Conservation (phyloP, 2,797 vertebrate species). For the Loriculus beryllinus region DNA sequence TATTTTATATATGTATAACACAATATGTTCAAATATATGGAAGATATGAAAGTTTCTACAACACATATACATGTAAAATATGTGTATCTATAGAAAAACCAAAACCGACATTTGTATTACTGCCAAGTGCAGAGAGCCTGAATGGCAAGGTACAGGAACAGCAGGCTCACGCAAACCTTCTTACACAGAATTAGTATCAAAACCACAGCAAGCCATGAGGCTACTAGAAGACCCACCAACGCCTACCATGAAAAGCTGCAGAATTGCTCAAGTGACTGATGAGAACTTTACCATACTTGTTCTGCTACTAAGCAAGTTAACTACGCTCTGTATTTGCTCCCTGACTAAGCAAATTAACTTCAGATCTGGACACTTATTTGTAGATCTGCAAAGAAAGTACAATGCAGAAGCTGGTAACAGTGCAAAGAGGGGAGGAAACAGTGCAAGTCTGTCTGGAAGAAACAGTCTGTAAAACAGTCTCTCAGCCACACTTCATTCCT, state of each 20-base stretch:
- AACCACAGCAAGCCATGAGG: background rate
- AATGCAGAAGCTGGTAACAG: background rate
- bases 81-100: background rate
- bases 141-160: background rate
- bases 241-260: background rate
- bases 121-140: background rate
- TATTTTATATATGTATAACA: background rate
- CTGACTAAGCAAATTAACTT: background rate
- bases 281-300: background rate
- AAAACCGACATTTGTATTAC: background rate
- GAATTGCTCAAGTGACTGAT: background rate
- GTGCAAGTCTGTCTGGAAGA: background rate
- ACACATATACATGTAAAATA: background rate
- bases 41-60: background rate
- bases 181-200: background rate
- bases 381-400: background rate
- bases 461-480: background rate
- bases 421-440: rapidly evolving
- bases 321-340: background rate
- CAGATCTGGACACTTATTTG: background rate
- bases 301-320: background rate
- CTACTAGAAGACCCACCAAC: background rate
- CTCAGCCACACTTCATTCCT: background rate
- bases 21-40: background rate
- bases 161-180: background rate